Conservation (phyloP, 2,888 invertebrate species). For the Eretmocerus hayati region DNA sequence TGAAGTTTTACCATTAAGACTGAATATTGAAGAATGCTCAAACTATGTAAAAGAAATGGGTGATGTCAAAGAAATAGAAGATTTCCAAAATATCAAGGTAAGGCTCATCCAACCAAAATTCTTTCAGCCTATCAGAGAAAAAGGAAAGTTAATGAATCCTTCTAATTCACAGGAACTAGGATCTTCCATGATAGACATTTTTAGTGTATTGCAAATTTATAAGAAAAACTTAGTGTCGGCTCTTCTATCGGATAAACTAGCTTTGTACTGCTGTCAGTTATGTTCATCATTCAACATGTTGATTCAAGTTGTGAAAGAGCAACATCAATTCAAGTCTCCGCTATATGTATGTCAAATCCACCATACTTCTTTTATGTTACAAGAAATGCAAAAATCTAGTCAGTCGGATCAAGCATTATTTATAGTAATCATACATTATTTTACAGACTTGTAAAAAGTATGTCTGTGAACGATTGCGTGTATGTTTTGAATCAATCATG, state of each 20-base stretch:
- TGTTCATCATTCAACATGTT: conserved; percentile 36
- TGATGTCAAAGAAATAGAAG: conserved; percentile 38
- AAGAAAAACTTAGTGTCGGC: conserved; percentile 34
- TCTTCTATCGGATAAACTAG: conserved; percentile 33
- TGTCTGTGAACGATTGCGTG: conserved; percentile 38
- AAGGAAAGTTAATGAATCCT: neutral
- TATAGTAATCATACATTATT: neutral
- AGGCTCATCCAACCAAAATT: neutral
- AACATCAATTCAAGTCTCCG: conserved; percentile 36
- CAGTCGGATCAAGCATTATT: neutral
- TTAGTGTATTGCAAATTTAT: conserved; percentile 35
- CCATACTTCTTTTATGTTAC: no score
- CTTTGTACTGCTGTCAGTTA: conserved; percentile 38
- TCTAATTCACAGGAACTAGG: conserved; percentile 36
- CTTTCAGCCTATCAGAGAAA: neutral
- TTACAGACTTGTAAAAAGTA: conserved; percentile 40
- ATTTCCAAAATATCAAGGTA: conserved; percentile 42
- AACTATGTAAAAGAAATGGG: conserved; percentile 42
- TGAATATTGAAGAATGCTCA: conserved; percentile 35
- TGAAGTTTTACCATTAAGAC: conserved; percentile 35
- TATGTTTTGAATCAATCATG: conserved; percentile 39
- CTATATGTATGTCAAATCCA: conserved; percentile 39
- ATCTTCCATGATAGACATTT: conserved; percentile 35
- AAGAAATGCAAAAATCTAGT: conserved; percentile 5
- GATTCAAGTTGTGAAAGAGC: conserved; percentile 37